Conservation (phyloP, 2,888 invertebrate genomes). For the Heteromurus nitidus region DNA sequence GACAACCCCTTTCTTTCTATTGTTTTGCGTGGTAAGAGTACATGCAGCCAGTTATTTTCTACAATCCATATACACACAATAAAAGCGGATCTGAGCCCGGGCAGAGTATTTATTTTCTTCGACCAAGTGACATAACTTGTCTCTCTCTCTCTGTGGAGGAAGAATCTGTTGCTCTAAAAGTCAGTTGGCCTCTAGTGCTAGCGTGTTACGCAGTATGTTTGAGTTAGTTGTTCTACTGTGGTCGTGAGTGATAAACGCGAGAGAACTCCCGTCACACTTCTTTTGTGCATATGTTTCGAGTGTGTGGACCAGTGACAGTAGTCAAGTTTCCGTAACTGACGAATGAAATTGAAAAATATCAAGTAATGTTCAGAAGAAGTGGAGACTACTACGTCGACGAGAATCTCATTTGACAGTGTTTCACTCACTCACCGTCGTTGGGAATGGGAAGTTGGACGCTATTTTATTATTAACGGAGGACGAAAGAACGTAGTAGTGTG, state of each 20-base stretch:
- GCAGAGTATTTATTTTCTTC: too few species aligned
- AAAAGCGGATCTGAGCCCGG: neutral
- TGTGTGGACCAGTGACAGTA: neutral
- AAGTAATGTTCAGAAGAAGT: too few species aligned
- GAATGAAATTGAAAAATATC: neutral
- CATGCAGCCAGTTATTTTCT: too few species aligned
- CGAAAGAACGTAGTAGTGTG: neutral
- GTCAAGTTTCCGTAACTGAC: conserved; percentile 20
- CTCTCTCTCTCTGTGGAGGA: neutral
- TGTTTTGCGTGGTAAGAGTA: neutral
- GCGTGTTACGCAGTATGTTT: neutral
- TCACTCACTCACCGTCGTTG: conserved; percentile 5
- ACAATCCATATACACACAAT: too few species aligned
- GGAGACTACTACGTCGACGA: conserved; percentile 2
- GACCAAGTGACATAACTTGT: neutral
- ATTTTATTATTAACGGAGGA: neutral
- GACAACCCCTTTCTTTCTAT: conserved; percentile 41
- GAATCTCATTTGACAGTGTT: conserved; percentile 23
- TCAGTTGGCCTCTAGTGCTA: conserved; percentile 1
- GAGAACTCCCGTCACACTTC: too few species aligned
- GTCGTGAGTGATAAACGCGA: neutral
- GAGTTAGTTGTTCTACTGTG: neutral
- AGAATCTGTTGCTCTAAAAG: conserved; percentile 11
- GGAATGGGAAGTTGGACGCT: neutral
- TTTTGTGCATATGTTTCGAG: neutral